phyloP scores from a whole-genome alignment of 2,888 invertebrate species.

The Stenodema calcarata region DNA sequence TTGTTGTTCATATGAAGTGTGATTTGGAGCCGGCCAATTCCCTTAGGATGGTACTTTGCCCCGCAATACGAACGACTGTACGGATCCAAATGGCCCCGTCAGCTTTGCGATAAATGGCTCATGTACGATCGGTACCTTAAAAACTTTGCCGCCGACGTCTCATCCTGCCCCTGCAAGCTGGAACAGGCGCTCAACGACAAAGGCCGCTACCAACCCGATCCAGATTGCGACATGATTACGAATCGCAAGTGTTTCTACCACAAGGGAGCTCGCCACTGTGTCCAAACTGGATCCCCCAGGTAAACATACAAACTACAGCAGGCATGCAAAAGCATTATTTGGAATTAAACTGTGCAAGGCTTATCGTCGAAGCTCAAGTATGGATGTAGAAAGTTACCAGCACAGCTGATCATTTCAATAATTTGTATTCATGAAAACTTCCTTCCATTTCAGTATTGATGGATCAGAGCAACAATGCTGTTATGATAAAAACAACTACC shows the following conservation, averaged over 20 bases:
- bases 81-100: conserved; percentile 82
- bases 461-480: conserved; percentile 97
- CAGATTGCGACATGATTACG: conserved; percentile 88
- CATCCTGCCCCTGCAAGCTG: conserved; percentile 89
- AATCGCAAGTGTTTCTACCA: conserved; percentile 89
- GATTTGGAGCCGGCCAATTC: conserved; percentile 91
- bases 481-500: conserved; percentile 88
- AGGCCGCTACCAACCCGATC: conserved; percentile 90
- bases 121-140: conserved; percentile 80
- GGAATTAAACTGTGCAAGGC: background rate
- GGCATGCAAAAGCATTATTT: conserved; percentile 57
- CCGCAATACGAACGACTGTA: conserved; percentile 85
- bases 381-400: too few species aligned
- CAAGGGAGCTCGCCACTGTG: conserved; percentile 89
- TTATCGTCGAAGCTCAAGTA: too few species aligned
- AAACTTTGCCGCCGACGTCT: conserved; percentile 79
- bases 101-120: conserved; percentile 90
- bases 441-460: conserved; percentile 69
- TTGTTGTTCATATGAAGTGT: too few species aligned
- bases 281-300: conserved; percentile 89
- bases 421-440: background rate
- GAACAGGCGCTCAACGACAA: conserved; percentile 90
- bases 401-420: too few species aligned
- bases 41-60: conserved; percentile 90
- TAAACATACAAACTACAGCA: too few species aligned